Evolutionary conservation across 2,113 vertebrate species (phyloP).

Genomic region (Alligator mississippiensis): DNA sequence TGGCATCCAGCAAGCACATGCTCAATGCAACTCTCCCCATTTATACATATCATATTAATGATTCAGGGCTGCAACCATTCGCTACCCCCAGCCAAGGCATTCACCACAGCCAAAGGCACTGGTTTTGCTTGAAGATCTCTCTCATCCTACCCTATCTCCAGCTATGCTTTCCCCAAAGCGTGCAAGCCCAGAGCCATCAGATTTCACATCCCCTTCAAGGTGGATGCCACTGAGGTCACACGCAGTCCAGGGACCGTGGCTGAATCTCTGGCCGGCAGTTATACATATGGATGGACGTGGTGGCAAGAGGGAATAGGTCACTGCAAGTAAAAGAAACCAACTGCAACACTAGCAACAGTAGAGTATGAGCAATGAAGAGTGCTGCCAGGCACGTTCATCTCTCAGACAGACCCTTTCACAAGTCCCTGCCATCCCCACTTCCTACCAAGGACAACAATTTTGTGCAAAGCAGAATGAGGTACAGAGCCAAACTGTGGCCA

Average conservation of each 20-base stretch:
- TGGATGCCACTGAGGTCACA: background rate
- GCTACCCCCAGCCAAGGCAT: background rate
- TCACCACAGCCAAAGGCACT: background rate
- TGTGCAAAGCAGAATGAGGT: background rate
- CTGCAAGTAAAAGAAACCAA: background rate
- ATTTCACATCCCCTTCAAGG: too few relatives aligned
- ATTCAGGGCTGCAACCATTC: background rate
- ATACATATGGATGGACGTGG: background rate
- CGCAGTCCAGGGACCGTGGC: background rate
- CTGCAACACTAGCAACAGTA: background rate
- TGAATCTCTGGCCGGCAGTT: background rate
- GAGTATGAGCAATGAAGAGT: background rate
- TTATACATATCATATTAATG: background rate
- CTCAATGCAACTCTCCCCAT: background rate
- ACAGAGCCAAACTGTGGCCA: too few relatives aligned
- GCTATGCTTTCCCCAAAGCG: background rate
- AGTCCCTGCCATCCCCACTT: background rate
- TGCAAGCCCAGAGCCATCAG: background rate
- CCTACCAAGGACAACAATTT: background rate
- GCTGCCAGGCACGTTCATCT: background rate
- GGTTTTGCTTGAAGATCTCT: background rate
- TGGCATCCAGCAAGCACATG: background rate
- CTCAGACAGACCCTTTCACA: background rate
- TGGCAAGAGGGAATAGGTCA: too few relatives aligned
- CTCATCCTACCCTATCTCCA: background rate